Percentiles rank a stretch among this genome's conserved stretches.
phyloP scores from a whole-genome alignment of 1,140 invertebrate genomes.

The Camponotus pennsylvanicus region DNA sequence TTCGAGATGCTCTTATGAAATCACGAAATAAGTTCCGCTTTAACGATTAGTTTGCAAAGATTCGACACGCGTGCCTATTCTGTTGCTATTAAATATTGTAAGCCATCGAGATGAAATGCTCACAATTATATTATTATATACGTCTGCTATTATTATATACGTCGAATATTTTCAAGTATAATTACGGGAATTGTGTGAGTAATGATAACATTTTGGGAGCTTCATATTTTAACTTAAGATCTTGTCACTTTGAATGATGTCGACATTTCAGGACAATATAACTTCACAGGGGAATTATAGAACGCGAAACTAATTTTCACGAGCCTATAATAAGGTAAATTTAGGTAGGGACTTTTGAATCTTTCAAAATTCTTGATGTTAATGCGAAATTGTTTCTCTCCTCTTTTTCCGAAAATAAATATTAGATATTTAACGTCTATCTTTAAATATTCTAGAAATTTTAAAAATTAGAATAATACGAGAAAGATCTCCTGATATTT shows the following conservation, averaged over 20 bases:
- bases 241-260: background rate
- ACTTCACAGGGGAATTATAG: background rate
- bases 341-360: background rate
- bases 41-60: background rate
- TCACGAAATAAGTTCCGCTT: background rate
- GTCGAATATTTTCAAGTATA: background rate
- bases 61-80: background rate
- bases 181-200: background rate
- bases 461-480: background rate
- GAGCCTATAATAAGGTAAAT: too few relatives aligned
- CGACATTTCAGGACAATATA: background rate
- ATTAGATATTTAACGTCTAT: background rate
- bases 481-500: background rate
- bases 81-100: slow-evolving; percentile 10
- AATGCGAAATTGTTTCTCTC: background rate
- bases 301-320: background rate
- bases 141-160: background rate
- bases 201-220: background rate
- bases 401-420: background rate
- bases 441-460: background rate
- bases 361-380: background rate
- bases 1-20: slow-evolving; percentile 46
- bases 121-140: background rate
- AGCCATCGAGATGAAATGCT: background rate
- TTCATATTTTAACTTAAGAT: background rate